phyloP scores from a whole-genome alignment of 2,113 vertebrate species.

The Theristicus caerulescens region DNA sequence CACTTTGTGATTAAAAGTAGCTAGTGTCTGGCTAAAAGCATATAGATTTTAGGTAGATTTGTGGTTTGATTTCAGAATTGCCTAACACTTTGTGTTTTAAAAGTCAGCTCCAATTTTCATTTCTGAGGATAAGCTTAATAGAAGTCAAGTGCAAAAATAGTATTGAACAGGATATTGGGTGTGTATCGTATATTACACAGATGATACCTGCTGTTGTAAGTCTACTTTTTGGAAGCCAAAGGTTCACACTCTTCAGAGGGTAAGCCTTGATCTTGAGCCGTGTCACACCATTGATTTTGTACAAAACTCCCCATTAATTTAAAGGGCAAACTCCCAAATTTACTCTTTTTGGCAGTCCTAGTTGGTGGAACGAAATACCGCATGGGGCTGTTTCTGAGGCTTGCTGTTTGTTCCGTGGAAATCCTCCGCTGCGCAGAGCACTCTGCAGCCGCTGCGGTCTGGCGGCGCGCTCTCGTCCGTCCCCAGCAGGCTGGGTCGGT shows the following conservation, averaged over 20 bases:
- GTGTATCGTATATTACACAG: not conserved
- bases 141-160: not conserved
- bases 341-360: not conserved
- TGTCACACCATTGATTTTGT: not conserved
- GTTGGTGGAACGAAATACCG: not conserved
- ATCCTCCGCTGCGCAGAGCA: accelerated
- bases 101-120: not conserved
- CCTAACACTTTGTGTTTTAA: not conserved
- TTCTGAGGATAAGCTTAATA: not conserved
- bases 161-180: not conserved
- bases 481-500: not conserved
- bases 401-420: not conserved
- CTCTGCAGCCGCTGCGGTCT: not conserved
- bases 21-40: not conserved
- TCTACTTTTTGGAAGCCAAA: not conserved
- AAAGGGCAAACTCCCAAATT: not conserved
- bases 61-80: not conserved
- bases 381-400: not conserved
- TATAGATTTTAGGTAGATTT: not conserved
- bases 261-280: not conserved
- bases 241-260: not conserved
- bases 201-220: not conserved
- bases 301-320: not conserved
- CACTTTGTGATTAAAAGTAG: not conserved
- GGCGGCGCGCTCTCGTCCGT: accelerated